These are phyloP conservation scores for Enteromius trimaculatus DNA, from an alignment of 2,797 vertebrate species.

Conservation along the genomic window DNA sequence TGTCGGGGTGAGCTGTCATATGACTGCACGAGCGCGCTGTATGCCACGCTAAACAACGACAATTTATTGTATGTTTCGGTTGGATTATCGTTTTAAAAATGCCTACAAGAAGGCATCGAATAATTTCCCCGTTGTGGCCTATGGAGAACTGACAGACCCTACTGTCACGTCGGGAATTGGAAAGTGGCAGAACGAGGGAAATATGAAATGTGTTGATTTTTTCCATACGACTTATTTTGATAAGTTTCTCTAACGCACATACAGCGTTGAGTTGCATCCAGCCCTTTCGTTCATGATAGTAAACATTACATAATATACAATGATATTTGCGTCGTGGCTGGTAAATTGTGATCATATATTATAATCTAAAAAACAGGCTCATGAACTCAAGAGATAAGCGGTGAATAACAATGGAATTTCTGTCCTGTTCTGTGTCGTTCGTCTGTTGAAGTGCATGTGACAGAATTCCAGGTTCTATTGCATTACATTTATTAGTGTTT, in stretches of 20 bases:
- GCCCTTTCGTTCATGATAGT: background rate
- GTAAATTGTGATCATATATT: background rate
- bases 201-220: background rate
- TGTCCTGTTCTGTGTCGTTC: constrained; percentile 36
- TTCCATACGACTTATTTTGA: background rate
- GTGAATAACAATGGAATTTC: constrained; percentile 18
- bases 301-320: background rate
- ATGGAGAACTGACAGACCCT: background rate
- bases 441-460: constrained; percentile 31
- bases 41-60: background rate
- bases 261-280: background rate
- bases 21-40: background rate
- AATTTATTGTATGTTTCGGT: background rate
- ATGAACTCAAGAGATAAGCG: constrained; percentile 25
- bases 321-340: background rate
- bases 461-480: constrained; percentile 41
- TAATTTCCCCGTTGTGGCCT: constrained; percentile 12
- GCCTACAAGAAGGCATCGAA: background rate
- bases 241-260: background rate
- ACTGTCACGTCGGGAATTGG: background rate
- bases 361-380: background rate
- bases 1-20: constrained; percentile 26
- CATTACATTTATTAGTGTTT: constrained; percentile 30
- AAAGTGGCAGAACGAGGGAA: background rate
- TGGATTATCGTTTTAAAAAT: background rate